Evolutionary conservation across 2,888 invertebrate genomes (phyloP), one percentile per base, ranked within the genome.

Genomic region (Brenthis daphne): DNA sequence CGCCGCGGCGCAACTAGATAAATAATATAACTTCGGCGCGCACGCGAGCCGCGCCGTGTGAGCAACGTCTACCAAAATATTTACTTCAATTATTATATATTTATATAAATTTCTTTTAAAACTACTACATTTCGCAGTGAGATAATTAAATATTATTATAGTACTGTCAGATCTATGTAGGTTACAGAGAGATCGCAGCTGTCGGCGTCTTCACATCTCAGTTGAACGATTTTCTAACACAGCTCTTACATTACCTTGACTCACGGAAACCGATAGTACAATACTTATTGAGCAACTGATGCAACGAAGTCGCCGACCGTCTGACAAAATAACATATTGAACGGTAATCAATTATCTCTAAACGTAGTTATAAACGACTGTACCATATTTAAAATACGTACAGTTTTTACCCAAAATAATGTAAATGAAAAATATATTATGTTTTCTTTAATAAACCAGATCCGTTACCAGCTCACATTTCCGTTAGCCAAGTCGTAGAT

Each of bases 131-230:
- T 11, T 60, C 60, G 29, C 48, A 60, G 48, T 48, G 48, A 29
- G 48, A 60, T 60, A n/a, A 14, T 48, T 24, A 14, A 16, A 43
- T 50, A 50, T 50, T 37, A 37, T 37, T 60, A 60, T 60, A 43
- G 37, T 60, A 48, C 24, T 50, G 29, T 63, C 61, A 63, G 61
- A 63, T 63, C 61, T 51, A 37, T 63, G 16, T 33, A 16, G 16
- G 13, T n/a, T 63, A 53, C 16, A 13, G 12, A 16, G 61, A 61
- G 51, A 63, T 50, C 48, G 29, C n/a, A 4, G 5, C 11, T 33
- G 60, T 60, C 60, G 50, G 60, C 29, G 29, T n/a, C 20, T 47
- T 37, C 11, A n/a, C 24, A 13, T 13, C 12, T 33, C 33, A 56
- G 33, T 29, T 29, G 2, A 12, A 37, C 51, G 37, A 57, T 24